phyloP scores from a whole-genome alignment of 2,113 vertebrate species.

The Choloepus hoffmanni region DNA sequence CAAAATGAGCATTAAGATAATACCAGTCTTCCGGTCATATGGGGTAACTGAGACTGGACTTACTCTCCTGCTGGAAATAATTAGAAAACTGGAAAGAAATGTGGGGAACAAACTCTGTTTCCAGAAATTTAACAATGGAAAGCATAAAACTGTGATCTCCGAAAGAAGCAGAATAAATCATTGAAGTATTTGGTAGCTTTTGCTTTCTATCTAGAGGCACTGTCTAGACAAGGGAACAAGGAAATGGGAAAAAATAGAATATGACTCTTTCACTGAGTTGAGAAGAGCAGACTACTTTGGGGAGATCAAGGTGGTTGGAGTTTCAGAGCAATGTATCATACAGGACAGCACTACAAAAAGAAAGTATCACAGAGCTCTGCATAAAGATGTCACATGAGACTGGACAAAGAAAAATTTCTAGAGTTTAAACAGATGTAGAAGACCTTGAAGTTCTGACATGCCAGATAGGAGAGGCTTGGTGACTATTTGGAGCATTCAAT shows the following conservation, averaged over 20 bases:
- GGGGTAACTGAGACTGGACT: too few species aligned
- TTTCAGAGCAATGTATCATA: neutral
- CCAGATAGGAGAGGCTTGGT: neutral
- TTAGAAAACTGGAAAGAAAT: neutral
- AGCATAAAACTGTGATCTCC: neutral
- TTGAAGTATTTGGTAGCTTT: neutral
- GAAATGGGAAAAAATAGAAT: neutral
- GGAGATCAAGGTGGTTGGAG: neutral
- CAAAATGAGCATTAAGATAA: neutral
- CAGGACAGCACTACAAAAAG: neutral
- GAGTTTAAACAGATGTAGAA: neutral
- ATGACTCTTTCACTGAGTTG: neutral
- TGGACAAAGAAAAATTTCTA: neutral
- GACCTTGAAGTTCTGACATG: neutral
- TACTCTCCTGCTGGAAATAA: neutral
- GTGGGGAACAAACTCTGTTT: neutral
- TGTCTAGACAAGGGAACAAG: neutral
- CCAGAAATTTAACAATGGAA: neutral
- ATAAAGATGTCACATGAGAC: neutral
- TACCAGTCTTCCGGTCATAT: neutral
- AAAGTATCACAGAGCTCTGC: neutral
- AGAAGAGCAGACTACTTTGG: neutral
- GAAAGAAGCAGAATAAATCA: neutral
- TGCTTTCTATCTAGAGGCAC: neutral
- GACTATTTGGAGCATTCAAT: neutral